These are phyloP conservation scores for Pararge aegeria DNA, from an alignment of 1,140 invertebrate species.

Conservation along the genomic window DNA sequence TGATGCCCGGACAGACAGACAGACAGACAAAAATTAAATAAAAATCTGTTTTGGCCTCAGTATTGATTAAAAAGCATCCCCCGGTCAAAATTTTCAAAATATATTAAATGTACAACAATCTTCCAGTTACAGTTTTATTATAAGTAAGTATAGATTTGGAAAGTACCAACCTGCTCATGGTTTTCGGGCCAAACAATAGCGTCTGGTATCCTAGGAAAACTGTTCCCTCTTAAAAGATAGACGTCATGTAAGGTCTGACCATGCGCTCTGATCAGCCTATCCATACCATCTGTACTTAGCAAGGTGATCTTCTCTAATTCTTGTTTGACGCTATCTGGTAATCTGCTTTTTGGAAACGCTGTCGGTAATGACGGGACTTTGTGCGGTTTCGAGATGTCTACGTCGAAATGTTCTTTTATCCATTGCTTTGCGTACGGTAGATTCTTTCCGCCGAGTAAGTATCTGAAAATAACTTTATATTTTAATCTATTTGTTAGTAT, in stretches of 20 bases:
- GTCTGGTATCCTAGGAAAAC: conserved; percentile 93
- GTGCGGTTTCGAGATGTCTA: conserved; percentile 61
- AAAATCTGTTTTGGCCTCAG: too few species aligned
- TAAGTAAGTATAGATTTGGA: background rate
- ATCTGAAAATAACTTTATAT: conserved; percentile 79
- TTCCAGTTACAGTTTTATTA: too few species aligned
- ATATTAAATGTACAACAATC: too few species aligned
- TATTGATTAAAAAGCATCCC: too few species aligned
- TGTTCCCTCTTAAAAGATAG: conserved; percentile 85
- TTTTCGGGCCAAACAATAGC: conserved; percentile 93
- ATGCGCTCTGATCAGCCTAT: conserved; percentile 94
- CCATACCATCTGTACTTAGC: conserved; percentile 88
- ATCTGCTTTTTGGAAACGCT: conserved; percentile 72
- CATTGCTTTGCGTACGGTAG: conserved; percentile 91
- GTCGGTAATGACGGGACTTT: conserved; percentile 77
- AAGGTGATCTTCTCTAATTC: conserved; percentile 85
- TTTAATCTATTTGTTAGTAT: too few species aligned
- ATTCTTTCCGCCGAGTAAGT: conserved; percentile 88
- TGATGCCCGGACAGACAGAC: too few species aligned
- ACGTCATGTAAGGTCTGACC: conserved; percentile 97
- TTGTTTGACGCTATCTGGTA: conserved; percentile 57
- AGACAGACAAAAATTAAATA: too few species aligned
- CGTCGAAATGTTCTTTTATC: conserved; percentile 87
- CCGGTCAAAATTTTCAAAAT: too few species aligned
- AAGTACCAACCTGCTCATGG: conserved; percentile 15